Evolutionary conservation across 2,113 vertebrate species (phyloP), one percentile per base, ranked within the genome.

Genomic region (Coptodon bakossiorum): DNA sequence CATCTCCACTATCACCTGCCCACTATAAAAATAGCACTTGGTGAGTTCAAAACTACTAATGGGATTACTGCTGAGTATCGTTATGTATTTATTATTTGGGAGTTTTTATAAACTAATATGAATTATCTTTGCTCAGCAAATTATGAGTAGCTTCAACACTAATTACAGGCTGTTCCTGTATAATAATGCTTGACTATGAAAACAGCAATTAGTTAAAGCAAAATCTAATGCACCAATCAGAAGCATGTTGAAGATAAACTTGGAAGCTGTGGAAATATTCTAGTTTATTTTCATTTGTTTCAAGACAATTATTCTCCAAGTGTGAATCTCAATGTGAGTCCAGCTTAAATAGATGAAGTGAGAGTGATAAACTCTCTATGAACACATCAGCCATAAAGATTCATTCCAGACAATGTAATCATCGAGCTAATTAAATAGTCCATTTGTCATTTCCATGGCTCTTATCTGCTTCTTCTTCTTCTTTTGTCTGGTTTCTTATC

Each of bases 401-500:
- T 66, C 34, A 53, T 48, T 22, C 45, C 17, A 48, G 82, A 90
- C 82, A 29, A 86, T 63, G 50, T 84, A 86, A 93, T 83, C 66
- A 73, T 22, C 1, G 4, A 66, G 57, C 56, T 80, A 86, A 93
- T 93, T 88, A 93, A 91, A 71, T 14, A 50, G 56, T 59, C 82
- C 22, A 84, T 92, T 91, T 83, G 22, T 88, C 71, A 82, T 88
- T 82, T 86, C 22, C 19, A 34, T 53, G 31, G 71, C 86, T 90
- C 76, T 87, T 90, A 91, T 88, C 89, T 82, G 54, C 76, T 17
- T 86, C 57, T 57, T 36, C 56, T 56, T 27, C 10, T 53, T 85
- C 86, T 92, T 91, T 90, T 54, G 85, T 91, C 81, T 81, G 63
- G 86, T 83, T 85, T 83, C 83, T 88, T 84, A n/a, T 29, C 68